A percentile compares a stretch with the other conserved stretches of the same genome.
Conservation (phyloP, 2,113 vertebrate genomes). For the Falcunculus frontatus region DNA sequence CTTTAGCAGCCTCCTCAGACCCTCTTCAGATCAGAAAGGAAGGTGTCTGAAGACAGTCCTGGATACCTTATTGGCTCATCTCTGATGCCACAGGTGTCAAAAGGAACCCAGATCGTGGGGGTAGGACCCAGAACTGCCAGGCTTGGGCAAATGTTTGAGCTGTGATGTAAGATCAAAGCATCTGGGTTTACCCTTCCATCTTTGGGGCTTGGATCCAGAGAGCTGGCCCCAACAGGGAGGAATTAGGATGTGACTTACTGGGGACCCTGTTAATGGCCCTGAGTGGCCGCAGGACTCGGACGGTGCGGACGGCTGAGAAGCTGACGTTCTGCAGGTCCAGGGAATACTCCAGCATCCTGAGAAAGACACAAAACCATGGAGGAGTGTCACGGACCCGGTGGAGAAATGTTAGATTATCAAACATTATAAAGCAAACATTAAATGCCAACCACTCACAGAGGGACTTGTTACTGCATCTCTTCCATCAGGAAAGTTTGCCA, state of each 20-base stretch:
- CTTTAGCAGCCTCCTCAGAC: not conserved
- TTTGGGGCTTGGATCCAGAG: not conserved
- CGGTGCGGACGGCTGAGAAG: constrained; percentile 94
- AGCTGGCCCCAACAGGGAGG: not conserved
- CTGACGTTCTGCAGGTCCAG: constrained; percentile 97
- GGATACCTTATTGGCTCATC: not conserved
- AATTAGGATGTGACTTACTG: constrained; percentile 74
- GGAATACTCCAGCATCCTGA: constrained; percentile 98
- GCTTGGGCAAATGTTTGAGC: not conserved
- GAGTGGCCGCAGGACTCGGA: constrained; percentile 92
- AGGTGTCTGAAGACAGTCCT: not conserved
- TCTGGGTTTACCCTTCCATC: not conserved
- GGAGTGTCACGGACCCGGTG: not conserved
- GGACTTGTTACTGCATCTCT: constrained; percentile 5
- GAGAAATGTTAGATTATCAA: constrained; percentile 25
- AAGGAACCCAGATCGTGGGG: not conserved
- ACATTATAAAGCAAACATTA: constrained; percentile 26
- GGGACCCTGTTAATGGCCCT: constrained; percentile 98
- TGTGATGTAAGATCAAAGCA: not conserved
- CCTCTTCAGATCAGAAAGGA: not conserved
- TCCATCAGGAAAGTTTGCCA: constrained; percentile 24
- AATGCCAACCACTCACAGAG: not conserved
- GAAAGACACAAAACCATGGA: not conserved
- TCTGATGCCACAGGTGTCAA: not conserved
- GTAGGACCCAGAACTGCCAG: not conserved